A percentile compares a stretch with the other conserved stretches of the same genome.
These are phyloP conservation scores for Euzophera pinguis DNA, from an alignment of 2,888 invertebrate genomes.

Conservation along the genomic window DNA sequence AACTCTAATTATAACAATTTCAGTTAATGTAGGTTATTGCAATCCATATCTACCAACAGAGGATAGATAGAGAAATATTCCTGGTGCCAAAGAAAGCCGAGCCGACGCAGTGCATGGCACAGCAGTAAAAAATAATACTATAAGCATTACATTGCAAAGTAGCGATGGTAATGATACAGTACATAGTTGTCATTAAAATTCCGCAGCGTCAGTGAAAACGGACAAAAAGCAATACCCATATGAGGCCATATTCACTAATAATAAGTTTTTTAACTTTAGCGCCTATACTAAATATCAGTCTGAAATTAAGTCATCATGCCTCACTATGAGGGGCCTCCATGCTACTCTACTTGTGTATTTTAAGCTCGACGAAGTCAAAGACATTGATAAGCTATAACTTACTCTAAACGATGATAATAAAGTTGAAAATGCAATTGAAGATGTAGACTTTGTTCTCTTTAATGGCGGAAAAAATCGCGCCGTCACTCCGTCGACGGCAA, in stretches of 20 bases:
- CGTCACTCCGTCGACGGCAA: constrained; percentile 63
- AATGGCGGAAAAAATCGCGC: constrained; percentile 63
- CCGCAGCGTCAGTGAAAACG: constrained; percentile 1
- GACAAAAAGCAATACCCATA: constrained; percentile 2
- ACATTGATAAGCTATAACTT: constrained; percentile 17
- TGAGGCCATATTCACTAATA: neutral
- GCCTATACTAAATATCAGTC: constrained; percentile 22
- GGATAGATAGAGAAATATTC: neutral
- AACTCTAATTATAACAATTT: neutral
- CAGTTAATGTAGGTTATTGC: neutral
- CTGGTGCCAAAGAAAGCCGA: neutral
- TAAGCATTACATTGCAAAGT: neutral
- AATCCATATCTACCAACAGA: neutral
- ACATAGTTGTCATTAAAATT: constrained; percentile 9
- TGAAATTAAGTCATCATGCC: constrained; percentile 69
- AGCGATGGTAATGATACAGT: constrained; percentile 7
- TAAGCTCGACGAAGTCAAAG: constrained; percentile 25
- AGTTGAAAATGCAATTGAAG: neutral
- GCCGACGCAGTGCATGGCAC: neutral
- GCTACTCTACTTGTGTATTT: constrained; percentile 49
- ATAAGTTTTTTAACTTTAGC: constrained; percentile 11
- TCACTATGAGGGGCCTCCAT: constrained; percentile 56
- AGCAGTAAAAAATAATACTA: neutral
- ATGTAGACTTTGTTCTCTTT: constrained; percentile 24
- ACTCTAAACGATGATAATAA: constrained; percentile 19